Evolutionary conservation across 2,888 invertebrate genomes (phyloP).

Genomic region (Frankliniella fusca): DNA sequence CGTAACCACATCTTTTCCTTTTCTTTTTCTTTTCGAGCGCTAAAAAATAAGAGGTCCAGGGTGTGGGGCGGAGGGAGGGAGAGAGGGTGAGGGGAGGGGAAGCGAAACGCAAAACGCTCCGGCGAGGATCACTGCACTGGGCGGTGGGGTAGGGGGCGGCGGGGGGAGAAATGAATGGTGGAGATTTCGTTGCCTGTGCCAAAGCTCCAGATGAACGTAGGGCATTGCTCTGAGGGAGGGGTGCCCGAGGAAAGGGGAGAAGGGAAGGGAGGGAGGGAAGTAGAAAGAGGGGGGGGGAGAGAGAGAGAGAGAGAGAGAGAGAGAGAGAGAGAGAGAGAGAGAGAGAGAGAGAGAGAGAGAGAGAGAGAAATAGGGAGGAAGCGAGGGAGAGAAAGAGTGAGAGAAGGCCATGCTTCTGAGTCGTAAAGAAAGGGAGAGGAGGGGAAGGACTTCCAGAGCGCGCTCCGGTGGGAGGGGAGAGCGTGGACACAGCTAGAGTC

Average conservation of each 20-base stretch:
- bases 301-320: too few species aligned
- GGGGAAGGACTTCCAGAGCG: too few species aligned
- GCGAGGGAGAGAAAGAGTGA: neutral
- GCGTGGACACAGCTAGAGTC: too few species aligned
- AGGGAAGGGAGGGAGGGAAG: neutral
- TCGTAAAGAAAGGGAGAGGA: too few species aligned
- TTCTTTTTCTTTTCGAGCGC: neutral
- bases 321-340: too few species aligned
- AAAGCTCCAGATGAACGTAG: neutral
- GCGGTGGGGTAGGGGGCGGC: too few species aligned
- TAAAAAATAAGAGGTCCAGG: constrained; percentile 23
- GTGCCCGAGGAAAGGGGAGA: neutral
- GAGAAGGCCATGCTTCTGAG: too few species aligned
- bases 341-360: neutral
- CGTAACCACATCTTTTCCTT: too few species aligned
- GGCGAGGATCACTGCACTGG: too few species aligned
- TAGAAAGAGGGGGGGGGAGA: neutral
- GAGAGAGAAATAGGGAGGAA: neutral
- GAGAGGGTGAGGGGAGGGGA: neutral
- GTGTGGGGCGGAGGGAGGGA: constrained; percentile 24
- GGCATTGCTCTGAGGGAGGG: neutral
- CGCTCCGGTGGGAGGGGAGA: too few species aligned
- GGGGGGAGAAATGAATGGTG: too few species aligned
- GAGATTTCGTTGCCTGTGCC: neutral
- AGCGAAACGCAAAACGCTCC: too few species aligned